phyloP scores from a whole-genome alignment of 2,888 invertebrate genomes.

The Cylindroiulus punctatus region DNA sequence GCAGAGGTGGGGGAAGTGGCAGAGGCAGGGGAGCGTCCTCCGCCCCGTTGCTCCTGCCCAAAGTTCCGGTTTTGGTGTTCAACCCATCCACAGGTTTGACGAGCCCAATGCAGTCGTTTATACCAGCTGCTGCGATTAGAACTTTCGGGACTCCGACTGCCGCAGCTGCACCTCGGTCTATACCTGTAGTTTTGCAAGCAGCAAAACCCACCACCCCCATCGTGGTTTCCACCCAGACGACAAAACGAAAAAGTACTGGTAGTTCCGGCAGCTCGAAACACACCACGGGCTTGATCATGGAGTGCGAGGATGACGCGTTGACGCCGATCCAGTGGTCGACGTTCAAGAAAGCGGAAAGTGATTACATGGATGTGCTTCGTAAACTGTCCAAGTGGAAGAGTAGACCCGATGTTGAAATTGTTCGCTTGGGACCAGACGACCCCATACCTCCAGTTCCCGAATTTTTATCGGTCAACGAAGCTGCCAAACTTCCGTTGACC shows the following conservation, averaged over 20 bases:
- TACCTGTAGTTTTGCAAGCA: neutral
- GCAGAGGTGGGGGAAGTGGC: neutral
- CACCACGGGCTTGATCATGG: conserved; percentile 49
- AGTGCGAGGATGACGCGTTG: conserved; percentile 54
- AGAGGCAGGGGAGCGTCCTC: neutral
- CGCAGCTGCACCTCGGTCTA: neutral
- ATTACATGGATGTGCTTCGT: conserved; percentile 47
- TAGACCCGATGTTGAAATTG: conserved; percentile 46
- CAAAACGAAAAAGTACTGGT: conserved; percentile 40
- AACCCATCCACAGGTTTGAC: neutral
- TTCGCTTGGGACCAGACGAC: conserved; percentile 42
- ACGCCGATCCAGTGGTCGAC: conserved; percentile 51
- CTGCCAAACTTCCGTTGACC: conserved; percentile 31
- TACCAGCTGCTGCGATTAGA: neutral
- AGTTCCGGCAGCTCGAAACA: neutral
- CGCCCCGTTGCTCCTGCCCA: conserved; percentile 25
- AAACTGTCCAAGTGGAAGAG: conserved; percentile 53
- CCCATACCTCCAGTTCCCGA: conserved; percentile 50
- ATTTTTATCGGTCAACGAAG: conserved; percentile 46
- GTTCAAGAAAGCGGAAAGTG: conserved; percentile 54
- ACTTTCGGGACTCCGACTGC: neutral
- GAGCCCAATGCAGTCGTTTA: neutral
- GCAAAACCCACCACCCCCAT: neutral
- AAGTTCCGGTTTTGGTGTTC: conserved; percentile 51
- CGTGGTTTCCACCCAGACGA: neutral